Evolutionary conservation across 2,888 invertebrate species (phyloP).

Genomic region (Rotaria macrura): DNA sequence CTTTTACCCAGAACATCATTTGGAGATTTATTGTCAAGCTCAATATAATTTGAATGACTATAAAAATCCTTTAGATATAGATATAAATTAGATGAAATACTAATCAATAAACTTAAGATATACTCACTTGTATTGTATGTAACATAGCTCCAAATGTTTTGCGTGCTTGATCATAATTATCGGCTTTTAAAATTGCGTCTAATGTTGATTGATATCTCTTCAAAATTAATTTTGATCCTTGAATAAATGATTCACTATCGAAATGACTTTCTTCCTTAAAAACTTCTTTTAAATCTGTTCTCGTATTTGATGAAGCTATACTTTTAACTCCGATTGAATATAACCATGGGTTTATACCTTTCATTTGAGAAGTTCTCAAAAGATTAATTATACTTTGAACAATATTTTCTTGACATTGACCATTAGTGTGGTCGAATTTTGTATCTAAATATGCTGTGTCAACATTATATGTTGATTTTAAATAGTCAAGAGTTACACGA

Average conservation of each 20-base stretch:
- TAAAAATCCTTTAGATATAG: neutral
- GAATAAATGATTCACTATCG: neutral
- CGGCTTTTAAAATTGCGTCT: neutral
- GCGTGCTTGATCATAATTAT: conserved; percentile 7
- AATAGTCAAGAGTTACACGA: neutral
- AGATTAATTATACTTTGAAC: too few relatives aligned
- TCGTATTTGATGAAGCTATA: neutral
- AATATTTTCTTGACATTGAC: neutral
- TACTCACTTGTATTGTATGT: neutral
- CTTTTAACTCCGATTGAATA: neutral
- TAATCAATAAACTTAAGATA: neutral
- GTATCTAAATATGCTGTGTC: neutral
- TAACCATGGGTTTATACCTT: too few relatives aligned
- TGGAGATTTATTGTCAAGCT: neutral
- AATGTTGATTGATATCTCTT: neutral
- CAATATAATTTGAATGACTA: conserved; percentile 14
- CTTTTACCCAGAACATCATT: neutral
- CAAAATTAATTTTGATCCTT: neutral
- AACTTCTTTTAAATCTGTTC: neutral
- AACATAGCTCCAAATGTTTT: neutral
- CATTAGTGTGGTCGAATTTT: neutral
- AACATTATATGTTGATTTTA: too few relatives aligned
- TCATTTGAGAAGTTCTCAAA: too few relatives aligned
- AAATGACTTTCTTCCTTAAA: neutral
- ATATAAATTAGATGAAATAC: neutral